A percentile compares a stretch with the other conserved stretches of the same genome.
phyloP scores from a whole-genome alignment of 2,888 invertebrate species.

The Lottia gigantea region DNA sequence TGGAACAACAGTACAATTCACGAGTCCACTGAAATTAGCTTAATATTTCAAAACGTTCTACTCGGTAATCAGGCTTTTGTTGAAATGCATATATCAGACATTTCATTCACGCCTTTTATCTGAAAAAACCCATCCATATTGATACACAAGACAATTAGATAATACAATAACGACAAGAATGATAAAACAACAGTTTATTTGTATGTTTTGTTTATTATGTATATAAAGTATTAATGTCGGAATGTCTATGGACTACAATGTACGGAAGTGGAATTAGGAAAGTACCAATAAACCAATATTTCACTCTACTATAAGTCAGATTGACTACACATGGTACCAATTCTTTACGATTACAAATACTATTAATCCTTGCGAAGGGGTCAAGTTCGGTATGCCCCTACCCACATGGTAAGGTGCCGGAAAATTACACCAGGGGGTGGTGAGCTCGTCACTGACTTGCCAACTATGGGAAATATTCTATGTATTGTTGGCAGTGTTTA shows the following conservation, averaged over 20 bases:
- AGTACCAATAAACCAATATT: neutral
- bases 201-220: too few species aligned
- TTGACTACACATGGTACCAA: slow-evolving; percentile 1
- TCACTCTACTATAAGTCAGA: neutral
- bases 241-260: slow-evolving; percentile 2
- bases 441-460: neutral
- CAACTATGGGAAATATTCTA: slow-evolving; percentile 6
- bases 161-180: too few species aligned
- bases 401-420: slow-evolving; percentile 2
- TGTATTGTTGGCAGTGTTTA: slow-evolving; percentile 4
- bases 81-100: too few species aligned
- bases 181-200: too few species aligned
- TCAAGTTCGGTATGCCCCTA: neutral
- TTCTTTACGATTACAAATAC: slow-evolving; percentile 4
- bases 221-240: neutral
- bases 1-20: too few species aligned
- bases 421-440: slow-evolving; percentile 10
- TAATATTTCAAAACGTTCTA: too few species aligned
- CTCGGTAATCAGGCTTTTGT: too few species aligned
- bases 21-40: too few species aligned
- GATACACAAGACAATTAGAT: too few species aligned
- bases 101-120: too few species aligned
- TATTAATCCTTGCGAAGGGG: neutral
- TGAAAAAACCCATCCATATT: too few species aligned
- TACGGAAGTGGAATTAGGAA: slow-evolving; percentile 4